These are phyloP conservation scores for Phortica okadai DNA, from an alignment of 2,888 invertebrate species.

Conservation along the genomic window DNA sequence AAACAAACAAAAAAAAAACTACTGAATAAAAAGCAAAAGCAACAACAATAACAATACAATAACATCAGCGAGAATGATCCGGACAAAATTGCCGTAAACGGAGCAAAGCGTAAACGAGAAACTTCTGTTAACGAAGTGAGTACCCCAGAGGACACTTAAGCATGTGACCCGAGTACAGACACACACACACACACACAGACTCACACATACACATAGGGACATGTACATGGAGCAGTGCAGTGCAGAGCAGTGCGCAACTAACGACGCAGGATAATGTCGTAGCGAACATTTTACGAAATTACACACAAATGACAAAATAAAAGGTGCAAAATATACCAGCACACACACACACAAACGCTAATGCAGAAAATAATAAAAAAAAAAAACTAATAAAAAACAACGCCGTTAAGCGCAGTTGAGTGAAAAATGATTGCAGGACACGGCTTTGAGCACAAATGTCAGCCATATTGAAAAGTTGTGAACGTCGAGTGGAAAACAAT, in stretches of 20 bases:
- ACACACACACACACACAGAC: slow-evolving; percentile 3
- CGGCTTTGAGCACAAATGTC: slow-evolving; percentile 5
- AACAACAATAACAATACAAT: slow-evolving; percentile 24
- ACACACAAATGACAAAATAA: slow-evolving; percentile 71
- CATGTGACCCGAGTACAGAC: slow-evolving; percentile 55
- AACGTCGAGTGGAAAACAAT: slow-evolving; percentile 25
- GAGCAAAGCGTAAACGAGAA: slow-evolving; percentile 48
- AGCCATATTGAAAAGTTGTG: slow-evolving; percentile 33
- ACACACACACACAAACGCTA: slow-evolving; percentile 31
- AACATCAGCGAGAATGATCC: neutral
- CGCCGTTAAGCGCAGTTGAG: slow-evolving; percentile 22
- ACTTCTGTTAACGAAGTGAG: slow-evolving; percentile 71
- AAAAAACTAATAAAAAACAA: slow-evolving; percentile 36
- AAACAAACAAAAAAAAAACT: slow-evolving; percentile 39
- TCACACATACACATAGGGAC: neutral
- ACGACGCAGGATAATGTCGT: slow-evolving; percentile 60
- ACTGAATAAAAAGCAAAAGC: slow-evolving; percentile 46
- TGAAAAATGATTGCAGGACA: slow-evolving; percentile 24
- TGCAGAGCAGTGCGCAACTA: slow-evolving; percentile 25
- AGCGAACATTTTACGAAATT: slow-evolving; percentile 70
- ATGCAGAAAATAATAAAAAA: slow-evolving; percentile 46
- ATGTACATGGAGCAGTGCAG: neutral
- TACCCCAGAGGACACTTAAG: slow-evolving; percentile 75
- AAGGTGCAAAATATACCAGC: slow-evolving; percentile 56
- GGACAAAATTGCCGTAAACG: slow-evolving; percentile 23